Base-by-base conservation (phyloP, 2,888 invertebrate species). In the Terebella lapidaria region DNA sequence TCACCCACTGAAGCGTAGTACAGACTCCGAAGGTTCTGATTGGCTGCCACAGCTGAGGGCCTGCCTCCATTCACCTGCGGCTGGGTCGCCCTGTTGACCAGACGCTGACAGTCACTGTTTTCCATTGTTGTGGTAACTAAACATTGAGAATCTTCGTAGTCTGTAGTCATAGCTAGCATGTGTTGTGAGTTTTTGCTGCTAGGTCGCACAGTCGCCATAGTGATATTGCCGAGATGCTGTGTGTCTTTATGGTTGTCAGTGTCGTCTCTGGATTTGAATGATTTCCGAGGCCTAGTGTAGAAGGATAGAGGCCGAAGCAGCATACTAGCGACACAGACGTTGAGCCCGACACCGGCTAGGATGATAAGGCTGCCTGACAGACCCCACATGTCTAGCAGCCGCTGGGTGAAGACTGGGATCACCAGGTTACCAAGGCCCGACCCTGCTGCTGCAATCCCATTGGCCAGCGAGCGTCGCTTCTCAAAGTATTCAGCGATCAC, bases 401-500 rank as follows among this genome's bases (percentile, higher is more conserved):
- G 51, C 15, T 51, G 46, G n/a, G 60, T 56, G 1, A 72, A n/a
- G 15, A 65, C 65, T 1, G 72, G 71, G n/a, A 70, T 60, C 2
- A 57, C 53, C 15, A 72, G 62, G 3, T 62, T 62, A 3, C 71
- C 72, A 10, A 72, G 58, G 18, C 72, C 72, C 55, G 70, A 69
- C 3, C 68, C 71, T n/a, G 72, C 68, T 15, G 69, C 63, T 0
- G 68, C 57, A 1, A 72, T 47, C 4, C 72, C 72, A 49, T 72
- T 72, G 20, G 72, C 72, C 1, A 72, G 57, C 22, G 70, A 67
- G 42, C 70, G 59, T 25, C 63, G 59, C 54, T 67, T 63, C 29
- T 63, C 64, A 54, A 72, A 72, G 47, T 72, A 72, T 46, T 61
- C 64, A 35, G 68, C 71, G n/a, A 73, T 66, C n/a, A 72, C 69